Conservation (phyloP, 1,140 invertebrate species). For the Phortica variegata region DNA sequence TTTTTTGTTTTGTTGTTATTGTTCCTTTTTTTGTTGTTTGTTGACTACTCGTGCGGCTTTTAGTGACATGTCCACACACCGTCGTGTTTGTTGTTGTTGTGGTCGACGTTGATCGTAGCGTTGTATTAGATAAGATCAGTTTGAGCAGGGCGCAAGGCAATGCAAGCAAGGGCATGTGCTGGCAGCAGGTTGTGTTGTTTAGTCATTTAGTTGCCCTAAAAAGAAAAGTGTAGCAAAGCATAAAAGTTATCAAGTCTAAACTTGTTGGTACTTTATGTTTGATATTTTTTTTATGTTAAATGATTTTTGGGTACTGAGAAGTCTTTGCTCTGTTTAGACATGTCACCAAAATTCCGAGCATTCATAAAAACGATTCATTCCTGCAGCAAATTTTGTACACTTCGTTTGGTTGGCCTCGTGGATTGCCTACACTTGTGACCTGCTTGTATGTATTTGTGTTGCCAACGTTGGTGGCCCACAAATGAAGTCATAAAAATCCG, state of each 20-base stretch:
- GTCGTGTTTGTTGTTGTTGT: conserved; percentile 21
- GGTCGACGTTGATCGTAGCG: conserved; percentile 34
- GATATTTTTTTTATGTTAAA: neutral
- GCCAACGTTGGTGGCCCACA: conserved; percentile 42
- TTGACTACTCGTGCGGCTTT: too few species aligned
- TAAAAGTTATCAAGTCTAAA: too few species aligned
- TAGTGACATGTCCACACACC: too few species aligned
- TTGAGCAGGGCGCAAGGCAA: too few species aligned
- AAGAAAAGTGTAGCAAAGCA: conserved; percentile 8
- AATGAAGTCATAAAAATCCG: conserved; percentile 48
- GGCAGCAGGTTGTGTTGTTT: conserved; percentile 15
- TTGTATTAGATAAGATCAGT: conserved; percentile 49
- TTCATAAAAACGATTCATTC: too few species aligned
- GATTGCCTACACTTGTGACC: conserved; percentile 2
- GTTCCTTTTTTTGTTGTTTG: too few species aligned
- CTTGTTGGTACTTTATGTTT: neutral
- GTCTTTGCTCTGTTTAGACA: too few species aligned
- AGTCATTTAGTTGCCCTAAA: conserved; percentile 13
- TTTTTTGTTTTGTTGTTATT: too few species aligned
- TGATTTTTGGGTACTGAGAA: neutral
- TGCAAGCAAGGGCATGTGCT: neutral
- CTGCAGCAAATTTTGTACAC: conserved; percentile 33
- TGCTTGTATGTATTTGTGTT: conserved; percentile 17
- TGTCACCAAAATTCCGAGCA: too few species aligned
- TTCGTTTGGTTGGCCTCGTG: neutral